These are phyloP conservation scores for Cephalopterus ornatus DNA, from an alignment of 2,113 vertebrate species.

Conservation along the genomic window DNA sequence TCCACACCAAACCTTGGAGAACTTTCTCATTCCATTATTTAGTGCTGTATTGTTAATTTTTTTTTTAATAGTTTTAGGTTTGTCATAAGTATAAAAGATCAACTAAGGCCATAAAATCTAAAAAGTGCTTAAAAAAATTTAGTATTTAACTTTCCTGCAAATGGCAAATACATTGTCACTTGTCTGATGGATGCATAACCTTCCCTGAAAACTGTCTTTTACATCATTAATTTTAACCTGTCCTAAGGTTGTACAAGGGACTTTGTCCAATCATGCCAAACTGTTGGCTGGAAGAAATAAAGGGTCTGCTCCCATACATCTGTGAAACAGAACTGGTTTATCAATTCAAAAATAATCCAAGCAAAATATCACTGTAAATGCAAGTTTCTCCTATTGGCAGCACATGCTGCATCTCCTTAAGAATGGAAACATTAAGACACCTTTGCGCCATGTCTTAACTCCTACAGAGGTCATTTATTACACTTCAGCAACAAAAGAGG, in stretches of 20 bases:
- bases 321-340: background rate
- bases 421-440: accelerated
- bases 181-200: background rate
- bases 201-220: background rate
- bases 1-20: background rate
- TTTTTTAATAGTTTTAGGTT: background rate
- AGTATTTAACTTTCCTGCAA: background rate
- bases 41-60: background rate
- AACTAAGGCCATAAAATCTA: background rate
- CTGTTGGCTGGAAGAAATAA: background rate
- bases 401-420: background rate
- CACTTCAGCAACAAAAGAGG: background rate
- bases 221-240: background rate
- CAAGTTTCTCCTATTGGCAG: background rate
- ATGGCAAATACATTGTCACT: background rate
- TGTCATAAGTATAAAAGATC: background rate
- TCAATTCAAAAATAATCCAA: background rate
- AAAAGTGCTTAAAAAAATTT: background rate
- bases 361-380: background rate
- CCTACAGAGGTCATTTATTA: background rate
- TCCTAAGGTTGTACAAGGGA: background rate
- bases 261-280: background rate
- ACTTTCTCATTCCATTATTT: background rate
- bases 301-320: background rate
- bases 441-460: background rate